Conservation (phyloP, 2,888 invertebrate genomes). For the Thereva unica region DNA sequence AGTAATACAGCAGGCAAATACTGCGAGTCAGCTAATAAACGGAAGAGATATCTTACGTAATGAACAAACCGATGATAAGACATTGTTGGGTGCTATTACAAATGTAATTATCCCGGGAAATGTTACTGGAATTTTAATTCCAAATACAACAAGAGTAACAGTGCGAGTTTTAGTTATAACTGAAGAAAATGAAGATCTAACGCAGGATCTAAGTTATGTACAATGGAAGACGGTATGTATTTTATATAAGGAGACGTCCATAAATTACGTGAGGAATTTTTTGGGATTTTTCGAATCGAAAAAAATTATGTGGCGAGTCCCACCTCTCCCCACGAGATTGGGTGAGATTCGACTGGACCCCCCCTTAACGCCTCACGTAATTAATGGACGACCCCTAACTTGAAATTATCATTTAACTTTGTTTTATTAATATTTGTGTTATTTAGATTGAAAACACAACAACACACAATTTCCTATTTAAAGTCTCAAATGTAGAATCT, state of each 20-base stretch:
- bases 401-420: not conserved
- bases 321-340: too few species aligned
- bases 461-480: constrained; percentile 50
- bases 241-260: too few species aligned
- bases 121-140: constrained; percentile 54
- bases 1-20: constrained; percentile 5
- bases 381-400: too few species aligned
- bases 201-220: constrained; percentile 55
- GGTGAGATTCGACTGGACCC: too few species aligned
- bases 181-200: constrained; percentile 52
- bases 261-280: too few species aligned
- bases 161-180: constrained; percentile 55
- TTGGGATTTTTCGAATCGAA: too few species aligned
- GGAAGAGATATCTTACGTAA: not conserved
- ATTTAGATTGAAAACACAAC: constrained; percentile 54
- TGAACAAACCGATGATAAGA: not conserved
- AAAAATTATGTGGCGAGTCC: too few species aligned
- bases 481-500: constrained; percentile 51
- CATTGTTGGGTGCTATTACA: not conserved
- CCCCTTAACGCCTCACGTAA: too few species aligned
- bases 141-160: constrained; percentile 51
- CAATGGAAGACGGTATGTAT: constrained; percentile 56
- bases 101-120: constrained; percentile 49
- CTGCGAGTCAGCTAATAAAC: not conserved
- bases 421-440: not conserved